Evolutionary conservation across 1,140 invertebrate species (phyloP), one percentile per base, ranked within the genome.

Genomic region (Eumaeus atala): DNA sequence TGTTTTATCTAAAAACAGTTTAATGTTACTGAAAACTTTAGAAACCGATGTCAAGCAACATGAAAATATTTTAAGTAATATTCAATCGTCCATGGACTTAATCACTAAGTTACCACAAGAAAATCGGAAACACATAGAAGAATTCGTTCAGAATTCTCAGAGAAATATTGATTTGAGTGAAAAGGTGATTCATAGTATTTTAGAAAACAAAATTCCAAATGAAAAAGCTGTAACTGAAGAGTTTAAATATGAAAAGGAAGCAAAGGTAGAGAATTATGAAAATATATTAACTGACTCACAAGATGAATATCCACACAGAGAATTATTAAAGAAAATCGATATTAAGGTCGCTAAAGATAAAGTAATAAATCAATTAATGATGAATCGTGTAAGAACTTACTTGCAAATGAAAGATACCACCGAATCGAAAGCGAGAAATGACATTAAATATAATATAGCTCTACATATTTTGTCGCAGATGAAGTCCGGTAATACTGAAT

Each of bases 351-450:
- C 66, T 9, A 74, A 70, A 69, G 69, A 80, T 42, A 67, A 75
- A 54, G 70, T 83, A 21, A 51, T 85, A 11, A 74, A 66, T 58
- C 74, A 79, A 47, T 51, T 86, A 10, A 84, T 86, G 9, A 70
- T 62, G 12, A 84, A 82, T 58, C 71, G 78, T n/a, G 59, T 83
- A 17, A 47, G 64, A 21, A 36, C 66, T n/a, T 86, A 73, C 64
- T 44, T 84, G 35, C 66, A 63, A 51, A 52, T 59, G 1, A 81
- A 73, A 58, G 70, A 81, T 59, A 51, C 55, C 6, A 58, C 54
- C 38, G 65, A 48, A 5, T 8, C 9, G 10, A 57, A 73, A 55
- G 37, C 69, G 0, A 58, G 40, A 35, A 37, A 63, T 21, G 73
- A 82, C 54, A 56, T 74, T 0, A 78, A 73, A 36, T 75, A 79